Conservation (phyloP, 2,888 invertebrate species). For the Xestia xanthographa region DNA sequence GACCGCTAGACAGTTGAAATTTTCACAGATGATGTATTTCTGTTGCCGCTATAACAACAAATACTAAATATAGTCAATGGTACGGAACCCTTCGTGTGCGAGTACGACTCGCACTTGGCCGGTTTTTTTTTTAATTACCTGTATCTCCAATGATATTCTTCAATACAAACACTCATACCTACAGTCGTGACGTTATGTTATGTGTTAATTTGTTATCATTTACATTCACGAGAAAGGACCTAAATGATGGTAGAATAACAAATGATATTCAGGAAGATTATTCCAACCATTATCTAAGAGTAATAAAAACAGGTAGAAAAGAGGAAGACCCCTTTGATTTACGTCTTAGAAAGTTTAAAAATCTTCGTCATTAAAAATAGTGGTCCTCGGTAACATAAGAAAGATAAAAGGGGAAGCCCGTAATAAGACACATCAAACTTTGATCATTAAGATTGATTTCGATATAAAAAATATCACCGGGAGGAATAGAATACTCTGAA, state of each 20-base stretch:
- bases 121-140: too few relatives aligned
- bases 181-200: too few relatives aligned
- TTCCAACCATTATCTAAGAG: neutral
- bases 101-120: too few relatives aligned
- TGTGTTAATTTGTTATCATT: too few relatives aligned
- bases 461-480: neutral
- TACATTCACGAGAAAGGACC: neutral
- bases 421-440: slow-evolving; percentile 6
- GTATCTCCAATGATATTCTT: too few relatives aligned
- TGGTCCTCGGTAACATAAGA: slow-evolving; percentile 14
- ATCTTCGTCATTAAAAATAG: slow-evolving; percentile 31
- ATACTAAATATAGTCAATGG: too few relatives aligned
- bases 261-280: neutral
- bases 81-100: too few relatives aligned
- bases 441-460: slow-evolving; percentile 33
- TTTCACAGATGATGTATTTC: too few relatives aligned
- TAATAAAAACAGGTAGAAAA: neutral
- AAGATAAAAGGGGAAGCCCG: neutral
- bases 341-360: slow-evolving; percentile 9
- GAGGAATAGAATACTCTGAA: too few relatives aligned
- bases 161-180: too few relatives aligned
- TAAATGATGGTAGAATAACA: slow-evolving; percentile 5
- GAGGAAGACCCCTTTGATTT: slow-evolving; percentile 1
- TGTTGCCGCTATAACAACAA: too few relatives aligned
- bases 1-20: too few relatives aligned